Base-by-base conservation (phyloP, 2,888 invertebrate species). In the Adelphocoris suturalis region DNA sequence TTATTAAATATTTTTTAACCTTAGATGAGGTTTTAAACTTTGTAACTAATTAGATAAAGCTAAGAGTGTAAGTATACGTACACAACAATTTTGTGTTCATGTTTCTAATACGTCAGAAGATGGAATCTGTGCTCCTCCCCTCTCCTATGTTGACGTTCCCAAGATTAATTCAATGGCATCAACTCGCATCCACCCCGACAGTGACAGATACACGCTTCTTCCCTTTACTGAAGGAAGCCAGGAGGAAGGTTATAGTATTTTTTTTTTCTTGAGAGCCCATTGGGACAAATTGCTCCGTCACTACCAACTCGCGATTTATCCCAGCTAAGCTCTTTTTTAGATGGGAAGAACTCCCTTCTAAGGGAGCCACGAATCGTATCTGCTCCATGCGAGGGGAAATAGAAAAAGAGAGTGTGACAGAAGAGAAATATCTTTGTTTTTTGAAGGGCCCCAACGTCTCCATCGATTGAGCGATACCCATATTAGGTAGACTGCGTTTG, bases 141-240 rank as follows among this genome's bases (percentile, higher is more conserved):
- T 46, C 13, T 28, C 4, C 37, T 19, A 46, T 78, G 78, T 78
- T 47, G 78, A 46, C 46, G 78, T 28, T 27, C 37, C 9, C 78
- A 46, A 46, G 37, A 37, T 47, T 78, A 28, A 52, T 80, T 80
- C 78, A 46, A 46, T 46, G 78, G 19, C n/a, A 19, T 80, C 78
- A 80, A 80, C 78, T 47, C 37, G 37, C 28, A 47, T 47, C 37
- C 46, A n/a, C 46, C 16, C 78, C 23, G 82, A 82, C 82, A 82
- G 48, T 82, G 82, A 82, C 82, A 48, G 82, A 82, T 82, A 52
- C 55, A n/a, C 5, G 82, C 82, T 5, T 82, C 82, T 52, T 82
- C 46, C 48, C 81, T 7, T 81, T 23, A 19, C 48, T 5, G 52
- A 23, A 52, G 82, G 82, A 47, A 78, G 78, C 46, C 47, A 46